These are phyloP conservation scores for Choreutis nemorana DNA, from an alignment of 2,888 invertebrate species.

Conservation along the genomic window DNA sequence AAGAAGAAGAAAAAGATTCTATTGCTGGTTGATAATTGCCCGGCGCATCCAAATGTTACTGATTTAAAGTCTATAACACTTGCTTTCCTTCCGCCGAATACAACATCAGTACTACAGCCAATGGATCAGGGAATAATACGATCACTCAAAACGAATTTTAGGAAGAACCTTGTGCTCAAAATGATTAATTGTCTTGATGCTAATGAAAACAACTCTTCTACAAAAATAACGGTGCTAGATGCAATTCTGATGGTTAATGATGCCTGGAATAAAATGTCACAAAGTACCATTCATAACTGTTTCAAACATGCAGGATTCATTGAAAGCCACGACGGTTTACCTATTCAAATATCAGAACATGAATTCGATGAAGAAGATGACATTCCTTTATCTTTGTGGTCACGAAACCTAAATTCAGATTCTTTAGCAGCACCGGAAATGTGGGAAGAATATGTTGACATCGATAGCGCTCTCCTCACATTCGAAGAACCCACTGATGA, in stretches of 20 bases:
- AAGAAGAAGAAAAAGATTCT: slow-evolving; percentile 3
- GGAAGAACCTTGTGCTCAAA: slow-evolving; percentile 6
- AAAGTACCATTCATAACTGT: slow-evolving; percentile 9
- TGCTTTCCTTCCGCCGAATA: slow-evolving; percentile 3
- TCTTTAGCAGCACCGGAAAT: too few species aligned
- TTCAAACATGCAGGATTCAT: slow-evolving; percentile 8
- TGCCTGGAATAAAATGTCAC: slow-evolving; percentile 8
- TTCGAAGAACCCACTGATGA: too few species aligned
- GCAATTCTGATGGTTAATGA: slow-evolving; percentile 8
- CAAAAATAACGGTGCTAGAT: slow-evolving; percentile 8
- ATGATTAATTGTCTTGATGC: slow-evolving; percentile 6
- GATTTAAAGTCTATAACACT: slow-evolving; percentile 1
- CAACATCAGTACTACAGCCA: slow-evolving; percentile 8
- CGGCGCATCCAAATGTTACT: background rate
- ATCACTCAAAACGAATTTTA: too few species aligned
- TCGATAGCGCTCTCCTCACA: too few species aligned
- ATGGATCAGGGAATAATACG: too few species aligned
- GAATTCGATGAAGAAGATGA: too few species aligned
- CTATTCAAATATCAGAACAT: too few species aligned
- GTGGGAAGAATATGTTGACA: too few species aligned
- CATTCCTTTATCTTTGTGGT: too few species aligned
- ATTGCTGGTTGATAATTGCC: slow-evolving; percentile 2
- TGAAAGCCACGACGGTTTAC: too few species aligned
- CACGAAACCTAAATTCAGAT: too few species aligned
- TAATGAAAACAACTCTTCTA: background rate